phyloP scores from a whole-genome alignment of 2,797 vertebrate genomes.

The Iguana delicatissima region DNA sequence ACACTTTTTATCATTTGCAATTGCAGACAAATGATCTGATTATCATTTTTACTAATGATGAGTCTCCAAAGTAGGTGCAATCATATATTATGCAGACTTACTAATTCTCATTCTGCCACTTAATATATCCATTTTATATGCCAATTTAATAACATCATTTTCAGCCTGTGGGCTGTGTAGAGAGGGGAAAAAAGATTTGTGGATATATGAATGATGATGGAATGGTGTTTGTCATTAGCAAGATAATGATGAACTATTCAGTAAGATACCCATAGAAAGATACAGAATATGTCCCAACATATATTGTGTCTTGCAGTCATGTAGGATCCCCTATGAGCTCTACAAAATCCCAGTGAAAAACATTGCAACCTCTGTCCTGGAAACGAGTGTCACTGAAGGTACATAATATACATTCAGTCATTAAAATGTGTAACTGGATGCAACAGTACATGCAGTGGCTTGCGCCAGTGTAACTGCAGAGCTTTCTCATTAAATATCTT shows the following conservation, averaged over 20 bases:
- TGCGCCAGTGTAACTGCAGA: background rate
- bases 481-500: background rate
- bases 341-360: background rate
- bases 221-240: background rate
- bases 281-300: background rate
- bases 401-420: background rate
- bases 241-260: slow-evolving; percentile 19
- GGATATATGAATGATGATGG: slow-evolving; percentile 7
- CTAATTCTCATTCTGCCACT: slow-evolving; percentile 21
- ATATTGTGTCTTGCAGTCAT: too few relatives aligned
- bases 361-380: too few relatives aligned
- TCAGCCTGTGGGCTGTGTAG: background rate
- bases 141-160: slow-evolving; percentile 23
- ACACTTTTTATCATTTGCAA: background rate
- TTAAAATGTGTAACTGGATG: background rate
- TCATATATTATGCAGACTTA: background rate
- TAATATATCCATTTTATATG: slow-evolving; percentile 31
- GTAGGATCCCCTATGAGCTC: background rate
- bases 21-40: slow-evolving; percentile 15
- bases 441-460: background rate
- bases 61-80: slow-evolving; percentile 13
- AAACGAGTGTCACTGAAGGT: too few relatives aligned
- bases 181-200: background rate
- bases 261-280: background rate
- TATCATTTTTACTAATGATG: slow-evolving; percentile 18